A percentile compares a stretch with the other conserved stretches of the same genome.
Evolutionary conservation across 2,797 vertebrate genomes (phyloP).

Genomic region (Parauchenoglanis punctatus): DNA sequence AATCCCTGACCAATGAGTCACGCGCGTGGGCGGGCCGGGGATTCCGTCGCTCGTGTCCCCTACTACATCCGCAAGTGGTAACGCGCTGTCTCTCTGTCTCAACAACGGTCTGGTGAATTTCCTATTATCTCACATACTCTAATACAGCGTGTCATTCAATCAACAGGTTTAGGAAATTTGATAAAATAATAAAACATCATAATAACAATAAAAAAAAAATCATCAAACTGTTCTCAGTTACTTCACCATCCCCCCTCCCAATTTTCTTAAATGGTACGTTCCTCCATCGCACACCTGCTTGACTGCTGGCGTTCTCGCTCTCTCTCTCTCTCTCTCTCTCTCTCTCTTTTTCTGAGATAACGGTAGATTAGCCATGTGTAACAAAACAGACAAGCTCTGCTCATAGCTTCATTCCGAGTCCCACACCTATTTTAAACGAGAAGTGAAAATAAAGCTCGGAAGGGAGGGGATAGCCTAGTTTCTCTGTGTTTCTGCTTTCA

Average conservation of each 20-base stretch:
- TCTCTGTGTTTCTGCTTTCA: conserved; percentile 15
- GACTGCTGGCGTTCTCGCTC: background rate
- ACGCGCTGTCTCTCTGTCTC: background rate
- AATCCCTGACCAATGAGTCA: conserved; percentile 80
- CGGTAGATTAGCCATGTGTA: conserved; percentile 6
- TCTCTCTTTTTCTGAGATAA: background rate
- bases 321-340: background rate
- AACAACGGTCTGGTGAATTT: background rate
- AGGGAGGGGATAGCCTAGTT: conserved; percentile 28
- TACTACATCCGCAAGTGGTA: background rate
- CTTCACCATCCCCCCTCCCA: too few species aligned
- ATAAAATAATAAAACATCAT: too few species aligned
- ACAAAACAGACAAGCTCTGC: conserved; percentile 4
- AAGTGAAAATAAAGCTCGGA: conserved; percentile 56
- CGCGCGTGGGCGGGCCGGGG: conserved; percentile 72
- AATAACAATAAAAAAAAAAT: background rate
- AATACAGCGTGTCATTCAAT: too few species aligned
- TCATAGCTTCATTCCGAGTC: background rate
- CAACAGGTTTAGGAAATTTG: background rate
- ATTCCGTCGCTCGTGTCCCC: conserved; percentile 67
- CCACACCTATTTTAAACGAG: conserved; percentile 42
- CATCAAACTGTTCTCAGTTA: background rate
- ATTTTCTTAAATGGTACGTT: background rate
- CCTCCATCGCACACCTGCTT: background rate
- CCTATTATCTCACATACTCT: background rate